Percentiles rank a stretch among this genome's conserved stretches.
Conservation (phyloP, 2,888 invertebrate species). For the Spialia ferax region DNA sequence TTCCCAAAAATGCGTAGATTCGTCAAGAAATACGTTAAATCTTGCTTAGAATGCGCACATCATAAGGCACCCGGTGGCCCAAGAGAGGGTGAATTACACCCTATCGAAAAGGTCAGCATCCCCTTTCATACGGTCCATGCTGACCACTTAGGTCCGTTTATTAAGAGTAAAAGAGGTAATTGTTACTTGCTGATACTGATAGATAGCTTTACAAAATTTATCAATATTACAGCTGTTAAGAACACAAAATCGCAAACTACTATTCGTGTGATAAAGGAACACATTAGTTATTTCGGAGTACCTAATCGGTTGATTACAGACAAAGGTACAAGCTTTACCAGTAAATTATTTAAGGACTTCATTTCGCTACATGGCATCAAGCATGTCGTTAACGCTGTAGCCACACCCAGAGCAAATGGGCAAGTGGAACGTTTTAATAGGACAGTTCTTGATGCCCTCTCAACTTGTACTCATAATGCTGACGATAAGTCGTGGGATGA, state of each 20-base stretch:
- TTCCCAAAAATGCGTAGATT: conserved; percentile 48
- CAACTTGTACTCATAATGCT: conserved; percentile 25
- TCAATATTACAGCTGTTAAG: conserved; percentile 42
- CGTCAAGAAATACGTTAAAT: conserved; percentile 44
- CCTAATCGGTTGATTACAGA: conserved; percentile 47
- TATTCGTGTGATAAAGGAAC: conserved; percentile 41
- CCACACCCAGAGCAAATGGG: conserved; percentile 3
- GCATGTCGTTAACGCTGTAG: conserved; percentile 43
- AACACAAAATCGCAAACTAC: conserved; percentile 43
- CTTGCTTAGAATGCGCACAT: conserved; percentile 46
- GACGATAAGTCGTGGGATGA: conserved; percentile 28
- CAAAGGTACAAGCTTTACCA: conserved; percentile 43
- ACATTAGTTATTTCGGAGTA: conserved; percentile 44
- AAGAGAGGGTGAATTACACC: conserved; percentile 44
- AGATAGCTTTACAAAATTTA: conserved; percentile 45
- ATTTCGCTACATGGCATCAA: conserved; percentile 37
- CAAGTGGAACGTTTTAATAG: conserved; percentile 38
- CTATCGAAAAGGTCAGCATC: conserved; percentile 42
- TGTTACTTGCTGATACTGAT: conserved; percentile 43
- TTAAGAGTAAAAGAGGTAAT: conserved; percentile 43
- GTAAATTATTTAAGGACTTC: conserved; percentile 41
- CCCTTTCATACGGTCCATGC: conserved; percentile 50
- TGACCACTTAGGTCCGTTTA: conserved; percentile 31
- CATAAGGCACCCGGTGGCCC: conserved; percentile 45
- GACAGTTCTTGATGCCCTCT: conserved; percentile 41